Evolutionary conservation across 1,140 invertebrate genomes (phyloP), one percentile per base, ranked within the genome.

Genomic region (Solen grandis): DNA sequence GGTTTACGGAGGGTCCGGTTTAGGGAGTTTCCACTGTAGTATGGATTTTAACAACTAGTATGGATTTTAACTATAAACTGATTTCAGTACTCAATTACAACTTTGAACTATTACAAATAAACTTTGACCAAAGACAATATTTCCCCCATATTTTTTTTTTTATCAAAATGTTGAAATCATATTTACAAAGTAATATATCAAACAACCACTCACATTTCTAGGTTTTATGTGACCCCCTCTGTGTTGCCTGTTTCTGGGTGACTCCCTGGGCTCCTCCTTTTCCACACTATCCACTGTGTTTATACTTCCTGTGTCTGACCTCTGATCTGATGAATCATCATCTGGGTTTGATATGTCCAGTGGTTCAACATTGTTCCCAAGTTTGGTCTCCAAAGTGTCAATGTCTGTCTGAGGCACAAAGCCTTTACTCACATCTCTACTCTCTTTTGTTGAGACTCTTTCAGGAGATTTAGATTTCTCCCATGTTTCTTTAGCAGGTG

Each of bases 361-460:
- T 14, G 54, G 57, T 46, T 70, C 73, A 25, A 73, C 46, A 65
- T 83, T 83, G 60, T 82, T 84, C 1, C 74, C 79, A 36, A 85
- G 74, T 75, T 83, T 85, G 10, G 88, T 90, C 80, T 87, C 88
- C 68, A 90, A 85, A 14, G 88, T 90, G 68, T 90, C 89, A 29
- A 90, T 68, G 69, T 90, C 89, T 22, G 89, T 90, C 46, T 89
- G 87, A 55, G 87, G 89, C 16, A 90, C 74, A 54, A 77, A 55
- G 10, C 79, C 69, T 46, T 52, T 41, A 29, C 25, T 81, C 8
- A 46, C 8, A 13, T 74, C 63, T n/a, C 55, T 78, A 19, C 19
- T 46, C 19, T 8, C 41, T 10, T 8, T 68, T 14, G 62, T 76
- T 33, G 13, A 72, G 1, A 41, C 16, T 46, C 16, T 16, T 33